phyloP scores from a whole-genome alignment of 2,113 vertebrate genomes.

The Damaliscus lunatus region DNA sequence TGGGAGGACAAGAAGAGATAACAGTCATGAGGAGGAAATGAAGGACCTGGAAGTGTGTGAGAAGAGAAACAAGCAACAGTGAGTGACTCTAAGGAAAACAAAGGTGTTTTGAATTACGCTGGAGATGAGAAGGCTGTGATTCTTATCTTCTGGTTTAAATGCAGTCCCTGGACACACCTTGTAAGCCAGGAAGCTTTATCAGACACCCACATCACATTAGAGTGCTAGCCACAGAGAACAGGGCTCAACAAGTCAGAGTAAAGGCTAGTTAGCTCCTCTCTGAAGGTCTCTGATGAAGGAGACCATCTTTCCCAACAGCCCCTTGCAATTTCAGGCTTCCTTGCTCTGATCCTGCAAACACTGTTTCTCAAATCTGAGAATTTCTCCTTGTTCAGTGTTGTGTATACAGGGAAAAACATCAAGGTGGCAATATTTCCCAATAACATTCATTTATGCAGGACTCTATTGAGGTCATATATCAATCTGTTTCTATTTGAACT shows the following conservation, averaged over 20 bases:
- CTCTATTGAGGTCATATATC: background rate
- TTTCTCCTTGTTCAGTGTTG: background rate
- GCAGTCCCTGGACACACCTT: background rate
- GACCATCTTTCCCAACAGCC: background rate
- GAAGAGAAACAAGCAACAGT: background rate
- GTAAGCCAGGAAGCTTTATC: background rate
- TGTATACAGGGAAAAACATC: background rate
- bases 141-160: background rate
- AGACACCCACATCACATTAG: background rate
- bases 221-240: background rate
- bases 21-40: background rate
- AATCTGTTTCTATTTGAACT: background rate
- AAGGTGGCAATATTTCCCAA: background rate
- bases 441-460: background rate
- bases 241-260: background rate
- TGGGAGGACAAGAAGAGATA: background rate
- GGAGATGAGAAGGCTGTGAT: background rate
- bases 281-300: background rate
- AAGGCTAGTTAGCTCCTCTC: background rate
- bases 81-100: background rate
- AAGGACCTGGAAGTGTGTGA: background rate
- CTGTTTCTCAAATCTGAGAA: background rate
- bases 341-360: background rate
- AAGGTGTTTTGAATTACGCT: background rate
- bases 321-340: background rate